Evolutionary conservation across 2,888 invertebrate genomes (phyloP).

Genomic region (Pseudoips prasinana): DNA sequence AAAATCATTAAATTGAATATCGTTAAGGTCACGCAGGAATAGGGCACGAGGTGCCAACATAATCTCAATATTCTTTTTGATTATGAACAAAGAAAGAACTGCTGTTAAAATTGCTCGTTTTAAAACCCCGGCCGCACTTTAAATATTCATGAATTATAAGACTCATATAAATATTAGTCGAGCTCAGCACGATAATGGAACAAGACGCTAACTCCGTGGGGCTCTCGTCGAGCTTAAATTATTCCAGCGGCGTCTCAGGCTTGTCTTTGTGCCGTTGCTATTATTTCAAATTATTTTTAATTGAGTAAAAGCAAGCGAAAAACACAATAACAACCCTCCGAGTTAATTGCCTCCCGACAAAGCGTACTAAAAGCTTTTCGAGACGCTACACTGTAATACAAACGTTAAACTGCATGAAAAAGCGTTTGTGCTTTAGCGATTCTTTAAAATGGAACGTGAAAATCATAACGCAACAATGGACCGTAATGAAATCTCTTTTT

Average conservation of each 20-base stretch:
- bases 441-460: conserved; percentile 65
- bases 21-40: conserved; percentile 29
- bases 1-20: conserved; percentile 58
- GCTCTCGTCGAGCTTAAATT: conserved; percentile 59
- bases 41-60: background rate
- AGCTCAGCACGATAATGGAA: conserved; percentile 66
- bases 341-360: conserved; percentile 63
- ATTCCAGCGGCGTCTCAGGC: conserved; percentile 57
- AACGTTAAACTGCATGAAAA: conserved; percentile 55
- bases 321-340: conserved; percentile 60
- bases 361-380: conserved; percentile 55
- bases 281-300: conserved; percentile 79
- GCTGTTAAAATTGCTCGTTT: conserved; percentile 51
- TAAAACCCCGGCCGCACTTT: conserved; percentile 45
- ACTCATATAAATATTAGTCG: conserved; percentile 66
- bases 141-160: conserved; percentile 68
- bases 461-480: conserved; percentile 70
- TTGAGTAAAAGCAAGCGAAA: conserved; percentile 71
- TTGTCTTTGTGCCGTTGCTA: conserved; percentile 60
- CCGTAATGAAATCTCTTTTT: conserved; percentile 59
- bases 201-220: conserved; percentile 67
- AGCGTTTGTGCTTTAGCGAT: conserved; percentile 54
- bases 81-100: conserved; percentile 35
- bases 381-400: conserved; percentile 49
- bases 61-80: conserved; percentile 36